phyloP scores from a whole-genome alignment of 2,888 invertebrate species.

The Phragmatobia fuliginosa region DNA sequence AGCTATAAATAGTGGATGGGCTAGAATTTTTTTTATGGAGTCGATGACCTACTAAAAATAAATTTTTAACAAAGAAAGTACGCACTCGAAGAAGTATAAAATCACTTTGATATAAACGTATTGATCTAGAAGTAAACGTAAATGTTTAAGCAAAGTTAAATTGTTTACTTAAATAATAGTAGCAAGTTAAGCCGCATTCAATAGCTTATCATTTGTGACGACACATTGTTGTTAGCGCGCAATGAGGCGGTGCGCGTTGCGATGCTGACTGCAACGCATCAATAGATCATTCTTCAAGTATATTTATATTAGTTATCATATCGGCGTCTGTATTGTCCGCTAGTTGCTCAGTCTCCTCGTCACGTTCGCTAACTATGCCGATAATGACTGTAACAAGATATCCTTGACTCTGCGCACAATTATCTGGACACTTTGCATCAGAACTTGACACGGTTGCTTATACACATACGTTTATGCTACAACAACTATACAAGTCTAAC shows the following conservation, averaged over 20 bases:
- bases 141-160: constrained; percentile 16
- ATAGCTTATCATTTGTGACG: constrained; percentile 27
- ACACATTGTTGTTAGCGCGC: constrained; percentile 28
- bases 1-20: constrained; percentile 44
- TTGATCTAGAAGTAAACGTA: constrained; percentile 1
- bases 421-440: constrained; percentile 81
- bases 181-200: constrained; percentile 17
- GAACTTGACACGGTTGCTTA: constrained; percentile 75
- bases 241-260: constrained; percentile 10
- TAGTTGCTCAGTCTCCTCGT: constrained; percentile 44
- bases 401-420: constrained; percentile 83
- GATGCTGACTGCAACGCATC: constrained; percentile 20
- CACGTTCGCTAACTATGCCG: constrained; percentile 54
- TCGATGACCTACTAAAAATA: constrained; percentile 28
- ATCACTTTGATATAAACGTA: not conserved
- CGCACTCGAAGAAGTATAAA: not conserved
- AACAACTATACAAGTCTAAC: constrained; percentile 54
- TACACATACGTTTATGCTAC: constrained; percentile 46
- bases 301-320: constrained; percentile 40
- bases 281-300: constrained; percentile 30
- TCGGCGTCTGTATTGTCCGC: constrained; percentile 44
- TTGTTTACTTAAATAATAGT: constrained; percentile 21
- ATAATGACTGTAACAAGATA: constrained; percentile 72
- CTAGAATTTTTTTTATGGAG: constrained; percentile 16
- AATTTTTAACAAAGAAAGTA: not conserved